These are phyloP conservation scores for Avahi laniger DNA, from an alignment of 2,797 vertebrate species.

Conservation along the genomic window DNA sequence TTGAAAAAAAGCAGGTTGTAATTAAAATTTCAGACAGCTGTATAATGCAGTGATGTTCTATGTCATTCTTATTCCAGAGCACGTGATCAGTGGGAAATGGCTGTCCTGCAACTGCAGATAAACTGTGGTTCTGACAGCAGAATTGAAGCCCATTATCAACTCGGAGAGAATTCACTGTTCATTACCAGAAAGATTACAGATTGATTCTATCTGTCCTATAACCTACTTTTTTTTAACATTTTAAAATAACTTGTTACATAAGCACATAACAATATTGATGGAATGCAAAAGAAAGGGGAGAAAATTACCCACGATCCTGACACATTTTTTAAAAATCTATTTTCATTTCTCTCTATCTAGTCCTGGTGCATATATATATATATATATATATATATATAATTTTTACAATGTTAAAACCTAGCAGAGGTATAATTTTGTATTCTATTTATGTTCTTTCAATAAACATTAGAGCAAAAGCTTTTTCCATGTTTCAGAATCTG, in stretches of 20 bases:
- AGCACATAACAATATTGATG: conserved; percentile 56
- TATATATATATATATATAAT: neutral
- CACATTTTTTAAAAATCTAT: conserved; percentile 36
- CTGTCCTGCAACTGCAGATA: conserved; percentile 52
- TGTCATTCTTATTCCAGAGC: neutral
- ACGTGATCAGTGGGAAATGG: neutral
- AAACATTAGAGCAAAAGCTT: neutral
- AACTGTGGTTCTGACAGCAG: conserved; percentile 60
- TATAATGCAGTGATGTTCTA: neutral
- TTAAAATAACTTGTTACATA: conserved; percentile 69
- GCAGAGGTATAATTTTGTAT: conserved; percentile 35
- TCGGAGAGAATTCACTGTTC: conserved; percentile 49
- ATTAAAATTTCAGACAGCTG: conserved; percentile 49
- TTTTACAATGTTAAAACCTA: conserved; percentile 48
- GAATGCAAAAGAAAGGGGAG: conserved; percentile 45
- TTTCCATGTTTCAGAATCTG: neutral
- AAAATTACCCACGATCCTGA: conserved; percentile 42
- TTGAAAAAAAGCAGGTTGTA: conserved; percentile 26
- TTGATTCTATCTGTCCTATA: conserved; percentile 68
- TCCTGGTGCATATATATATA: neutral
- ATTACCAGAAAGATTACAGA: conserved; percentile 72
- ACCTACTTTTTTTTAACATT: neutral
- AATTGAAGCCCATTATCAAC: conserved; percentile 67
- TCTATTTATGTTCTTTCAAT: conserved; percentile 41
- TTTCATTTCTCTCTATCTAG: conserved; percentile 58